Evolutionary conservation across 2,113 vertebrate genomes (phyloP), one percentile per base, ranked within the genome.

Genomic region (Atrichornis clamosus): DNA sequence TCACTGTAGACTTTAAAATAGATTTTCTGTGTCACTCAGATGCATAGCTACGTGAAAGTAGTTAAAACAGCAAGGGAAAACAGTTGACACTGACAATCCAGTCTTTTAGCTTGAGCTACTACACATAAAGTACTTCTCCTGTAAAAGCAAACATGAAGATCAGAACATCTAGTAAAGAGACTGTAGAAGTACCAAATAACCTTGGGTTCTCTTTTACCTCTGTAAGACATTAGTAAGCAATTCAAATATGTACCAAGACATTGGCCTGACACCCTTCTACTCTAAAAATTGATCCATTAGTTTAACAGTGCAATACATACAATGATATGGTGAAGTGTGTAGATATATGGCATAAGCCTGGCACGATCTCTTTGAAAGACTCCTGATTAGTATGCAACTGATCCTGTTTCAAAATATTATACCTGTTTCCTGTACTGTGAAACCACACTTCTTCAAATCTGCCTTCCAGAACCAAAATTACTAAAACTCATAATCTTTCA

Each of bases 51-150:
- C 63, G 56, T 46, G 46, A 56, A 96, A 86, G 39, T 47, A 84
- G 72, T 90, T 88, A 84, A 96, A 75, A 70, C 35, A 77, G 68
- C 59, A 83, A 88, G 92, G 64, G 82, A 93, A 93, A 91, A 60
- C 60, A 84, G 75, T 90, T 95, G 93, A 96, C 79, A 86, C 47
- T 75, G 68, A 67, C 59, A 81, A 94, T 92, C 42, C 44, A 78
- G 82, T 88, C 67, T 49, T 88, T 93, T 63, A 84, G 17, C 17
- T 88, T 90, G 59, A 90, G 35, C 30, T 88, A 90, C 68, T 75
- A 72, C 58, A 74, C 58, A 18, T 76, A 69, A 82, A 79, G 53
- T 93, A 89, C 53, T 74, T 92, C 65, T 89, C 20, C 52, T 88
- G 65, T 37, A 90, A 85, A 90, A 90, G 59, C 46, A 93, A 95